Percentiles rank a stretch among this genome's conserved stretches.
Evolutionary conservation across 2,797 vertebrate genomes (phyloP).

Genomic region (Peromyscus aztecus): DNA sequence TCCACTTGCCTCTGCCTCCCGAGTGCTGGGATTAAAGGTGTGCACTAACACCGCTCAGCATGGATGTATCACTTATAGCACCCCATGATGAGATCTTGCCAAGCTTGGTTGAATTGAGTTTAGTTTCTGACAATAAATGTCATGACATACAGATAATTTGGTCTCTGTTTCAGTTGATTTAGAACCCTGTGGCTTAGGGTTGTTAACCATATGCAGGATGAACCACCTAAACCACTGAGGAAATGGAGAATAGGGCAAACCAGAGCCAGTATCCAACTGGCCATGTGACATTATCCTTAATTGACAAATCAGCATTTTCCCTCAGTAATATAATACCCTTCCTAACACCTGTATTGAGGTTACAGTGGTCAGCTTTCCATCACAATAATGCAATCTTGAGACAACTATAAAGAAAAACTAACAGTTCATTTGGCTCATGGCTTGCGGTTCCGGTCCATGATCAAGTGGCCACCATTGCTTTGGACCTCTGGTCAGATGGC

Average conservation of each 20-base stretch:
- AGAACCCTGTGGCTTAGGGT: background rate
- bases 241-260: slow-evolving; percentile 12
- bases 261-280: background rate
- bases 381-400: background rate
- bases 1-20: no score
- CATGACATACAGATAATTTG: background rate
- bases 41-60: no score
- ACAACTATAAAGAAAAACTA: background rate
- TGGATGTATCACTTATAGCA: background rate
- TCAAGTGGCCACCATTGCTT: background rate
- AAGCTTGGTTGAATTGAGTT: slow-evolving; percentile 24
- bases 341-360: background rate
- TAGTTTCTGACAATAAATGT: background rate
- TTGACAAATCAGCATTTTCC: background rate
- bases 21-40: no score
- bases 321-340: background rate
- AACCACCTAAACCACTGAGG: background rate
- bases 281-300: background rate
- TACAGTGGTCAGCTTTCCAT: background rate
- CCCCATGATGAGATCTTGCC: background rate
- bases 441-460: background rate
- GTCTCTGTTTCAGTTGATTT: slow-evolving; percentile 25
- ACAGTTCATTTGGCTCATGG: background rate
- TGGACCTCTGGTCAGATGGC: background rate
- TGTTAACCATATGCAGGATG: background rate